A percentile compares a stretch with the other conserved stretches of the same genome.
Conservation (phyloP, 2,797 vertebrate genomes). For the Molossus molossus region DNA sequence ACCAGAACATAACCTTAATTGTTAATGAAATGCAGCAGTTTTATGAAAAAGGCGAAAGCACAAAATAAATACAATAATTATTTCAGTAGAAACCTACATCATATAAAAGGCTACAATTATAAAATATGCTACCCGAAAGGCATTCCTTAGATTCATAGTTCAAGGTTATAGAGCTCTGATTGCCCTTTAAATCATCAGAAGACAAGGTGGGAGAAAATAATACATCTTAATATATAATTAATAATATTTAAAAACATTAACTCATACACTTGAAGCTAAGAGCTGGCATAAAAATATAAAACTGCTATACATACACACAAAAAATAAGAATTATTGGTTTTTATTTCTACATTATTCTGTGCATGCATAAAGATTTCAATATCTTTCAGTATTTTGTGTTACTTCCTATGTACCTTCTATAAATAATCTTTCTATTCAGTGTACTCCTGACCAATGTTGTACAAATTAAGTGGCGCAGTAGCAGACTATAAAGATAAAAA, state of each 20-base stretch:
- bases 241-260: constrained; percentile 61
- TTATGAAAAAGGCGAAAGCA: constrained; percentile 70
- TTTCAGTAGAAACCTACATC: constrained; percentile 69
- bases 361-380: constrained; percentile 26
- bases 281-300: constrained; percentile 42
- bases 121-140: background rate
- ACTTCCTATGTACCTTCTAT: background rate
- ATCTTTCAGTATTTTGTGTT: constrained; percentile 56
- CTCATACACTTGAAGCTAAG: constrained; percentile 34
- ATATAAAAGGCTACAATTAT: constrained; percentile 3
- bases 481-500: background rate
- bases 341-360: constrained; percentile 25
- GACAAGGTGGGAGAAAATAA: constrained; percentile 71
- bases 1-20: constrained; percentile 76
- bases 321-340: background rate
- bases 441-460: background rate
- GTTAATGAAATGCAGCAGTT: constrained; percentile 76
- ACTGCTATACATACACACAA: background rate
- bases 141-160: constrained; percentile 60
- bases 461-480: background rate
- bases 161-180: constrained; percentile 65
- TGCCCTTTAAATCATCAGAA: constrained; percentile 63
- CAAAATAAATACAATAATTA: constrained; percentile 69
- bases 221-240: constrained; percentile 65
- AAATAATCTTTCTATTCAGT: constrained; percentile 28